Evolutionary conservation across 2,113 vertebrate genomes (phyloP), one percentile per base, ranked within the genome.

Genomic region (Caranx ignobilis): DNA sequence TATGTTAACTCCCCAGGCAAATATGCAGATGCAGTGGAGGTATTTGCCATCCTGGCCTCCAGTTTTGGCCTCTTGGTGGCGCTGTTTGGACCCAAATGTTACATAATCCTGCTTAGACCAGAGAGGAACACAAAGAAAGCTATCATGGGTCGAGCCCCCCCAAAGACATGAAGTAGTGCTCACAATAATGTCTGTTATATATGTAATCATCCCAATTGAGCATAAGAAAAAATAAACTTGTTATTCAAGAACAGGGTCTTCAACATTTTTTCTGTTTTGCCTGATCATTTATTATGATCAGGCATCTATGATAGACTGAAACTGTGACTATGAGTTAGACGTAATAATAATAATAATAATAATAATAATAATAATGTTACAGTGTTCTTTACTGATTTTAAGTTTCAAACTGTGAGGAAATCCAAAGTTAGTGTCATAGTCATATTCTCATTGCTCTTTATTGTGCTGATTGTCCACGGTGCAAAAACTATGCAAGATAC

Each of bases 41-140:
- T 94, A 34, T 95, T 94, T 83, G 94, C 94, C 15, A 95, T 95
- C 35, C 32, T 95, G n/a, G 93, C 94, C 0, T 95, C 94, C 11
- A 94, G 94, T 67, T 95, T 92, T 77, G 95, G 94, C 2, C 89
- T 95, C 0, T 77, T 95, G 26, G 2, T 85, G 2, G 65, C 89
- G 1, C 88, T 95, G n/a, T 95, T 95, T 83, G 90, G 81, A 0
- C 95, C 95, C 13, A 95, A 95, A 83, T 95, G 94, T 82, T 95
- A 92, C 79, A 92, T 95, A 5, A 93, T 95, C 11, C 39, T 94
- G 6, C 48, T 95, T 7, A 92, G 69, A 79, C 93, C 94, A 34
- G 92, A 94, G 47, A 39, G 59, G 10, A 95, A 95, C 75, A 95
- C 92, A 41, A 95, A 90, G 80, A 93, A 92, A 71, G 70, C 83